Base-by-base conservation (phyloP, 2,888 invertebrate genomes). In the Pristionchus entomophagus region DNA sequence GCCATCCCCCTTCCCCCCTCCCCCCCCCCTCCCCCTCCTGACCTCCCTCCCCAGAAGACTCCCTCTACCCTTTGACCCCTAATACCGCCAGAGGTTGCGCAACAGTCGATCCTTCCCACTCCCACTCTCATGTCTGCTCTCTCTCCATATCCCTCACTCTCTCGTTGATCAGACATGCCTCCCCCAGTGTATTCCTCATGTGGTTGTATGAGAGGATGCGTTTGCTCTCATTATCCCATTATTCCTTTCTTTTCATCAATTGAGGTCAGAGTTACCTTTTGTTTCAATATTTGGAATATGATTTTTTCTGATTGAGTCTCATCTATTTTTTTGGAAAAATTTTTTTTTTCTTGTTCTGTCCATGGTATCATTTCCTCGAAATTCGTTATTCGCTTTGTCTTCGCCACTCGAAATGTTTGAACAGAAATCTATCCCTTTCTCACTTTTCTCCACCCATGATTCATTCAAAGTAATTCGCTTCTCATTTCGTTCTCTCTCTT, bases 81-180 rank as follows among this genome's bases (percentile, higher is more conserved):
- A 62, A 62, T 62, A 62, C 62, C 62, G 62, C 62, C 62, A 29
- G 22, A 29, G 62, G 19, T 62, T 62, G 29, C 62, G 62, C 62
- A 62, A 62, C 32, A 32, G 62, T 62, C n/a, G n/a, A 62, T 62
- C 29, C n/a, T 32, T 62, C 62, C n/a, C n/a, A 32, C n/a, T n/a
- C n/a, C n/a, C 32, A 32, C 62, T 62, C 62, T 62, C 32, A 14
- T 10, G 29, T 17, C 32, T 17, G n/a, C n/a, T n/a, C n/a, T n/a
- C n/a, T n/a, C n/a, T n/a, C n/a, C n/a, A n/a, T n/a, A n/a, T n/a
- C n/a, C 62, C 62, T 12, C 29, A 62, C 62, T 62, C 62, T 62
- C 62, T 62, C 62, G 10, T 62, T 32, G 12, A 62, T 62, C 14
- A 22, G 62, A 32, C 62, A 62, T 62, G 62, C n/a, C n/a, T n/a